phyloP scores from a whole-genome alignment of 2,888 invertebrate species.

The Coelinius sp. region DNA sequence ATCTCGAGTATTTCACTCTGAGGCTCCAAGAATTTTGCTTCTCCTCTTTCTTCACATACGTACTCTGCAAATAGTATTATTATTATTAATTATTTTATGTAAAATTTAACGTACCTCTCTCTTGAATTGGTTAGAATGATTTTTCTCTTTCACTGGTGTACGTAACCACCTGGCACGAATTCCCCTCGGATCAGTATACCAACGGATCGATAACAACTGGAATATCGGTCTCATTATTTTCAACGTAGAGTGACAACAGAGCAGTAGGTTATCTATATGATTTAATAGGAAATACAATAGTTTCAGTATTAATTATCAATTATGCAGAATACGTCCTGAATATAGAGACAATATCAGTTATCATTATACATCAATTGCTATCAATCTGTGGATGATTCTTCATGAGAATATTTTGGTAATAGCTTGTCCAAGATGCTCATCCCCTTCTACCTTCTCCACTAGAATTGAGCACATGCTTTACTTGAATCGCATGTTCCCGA shows the following conservation, averaged over 20 bases:
- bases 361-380: neutral
- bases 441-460: neutral
- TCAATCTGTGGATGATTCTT: neutral
- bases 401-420: neutral
- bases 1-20: too few relatives aligned
- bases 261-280: neutral
- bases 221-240: conserved; percentile 2
- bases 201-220: neutral
- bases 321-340: neutral
- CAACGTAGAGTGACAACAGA: neutral
- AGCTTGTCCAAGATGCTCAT: neutral
- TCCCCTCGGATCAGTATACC: neutral
- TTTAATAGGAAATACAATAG: neutral
- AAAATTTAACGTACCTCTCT: too few relatives aligned
- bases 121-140: neutral
- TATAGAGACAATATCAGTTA: neutral
- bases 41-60: neutral
- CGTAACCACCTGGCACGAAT: neutral
- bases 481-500: neutral
- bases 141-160: neutral
- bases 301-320: neutral
- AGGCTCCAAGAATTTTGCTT: neutral
- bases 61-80: neutral
- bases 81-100: neutral
- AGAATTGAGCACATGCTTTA: neutral